Base-by-base conservation (phyloP, 2,888 invertebrate species). In the Auanema freiburgensis region DNA sequence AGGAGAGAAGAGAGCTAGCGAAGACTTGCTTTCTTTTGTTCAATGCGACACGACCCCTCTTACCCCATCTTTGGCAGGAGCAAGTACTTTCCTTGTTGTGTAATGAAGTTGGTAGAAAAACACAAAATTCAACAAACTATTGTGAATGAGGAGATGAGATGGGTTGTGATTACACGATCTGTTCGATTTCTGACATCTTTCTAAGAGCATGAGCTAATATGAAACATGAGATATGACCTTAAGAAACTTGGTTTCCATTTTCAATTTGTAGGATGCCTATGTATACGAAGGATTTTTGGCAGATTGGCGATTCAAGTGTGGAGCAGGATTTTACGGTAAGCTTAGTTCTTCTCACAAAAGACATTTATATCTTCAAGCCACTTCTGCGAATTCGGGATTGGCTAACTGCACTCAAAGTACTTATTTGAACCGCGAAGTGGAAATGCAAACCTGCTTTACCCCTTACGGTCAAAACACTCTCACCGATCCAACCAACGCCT, bases 231-330 rank as follows among this genome's bases (percentile, higher is more conserved):
- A n/a, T 12, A 12, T 12, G 43, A 43, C 43, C 43, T 43, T 43
- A 12, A n/a, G n/a, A 46, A 21, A 18, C 3, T 21, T 52, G 5
- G 11, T 5, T 52, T 4, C 10, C 5, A n/a, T 6, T 16, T 11
- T 52, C 52, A 18, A 18, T 1, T 58, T 58, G 3, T 14, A 58
- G 43, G 43, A 51, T 25, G 70, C 70, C 23, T 70, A 70, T 46
- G 57, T 60, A 6, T 70, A 70, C 25, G 61, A 68, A 55, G 70
- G 70, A 46, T 68, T 67, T 61, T 18, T 70, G 4, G 70, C 72
- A 16, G 68, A 64, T 43, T 72, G 72, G 72, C 61, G 68, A 23
- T 72, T 72, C 67, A 72, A 70, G 57, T 72, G 72, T 33, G 72
- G 72, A 56, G 72, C 55, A 18, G 72, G 72, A 25, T 72, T 72